Conservation (phyloP, 1,140 invertebrate species). For the Mycetomoellerius zeteki region DNA sequence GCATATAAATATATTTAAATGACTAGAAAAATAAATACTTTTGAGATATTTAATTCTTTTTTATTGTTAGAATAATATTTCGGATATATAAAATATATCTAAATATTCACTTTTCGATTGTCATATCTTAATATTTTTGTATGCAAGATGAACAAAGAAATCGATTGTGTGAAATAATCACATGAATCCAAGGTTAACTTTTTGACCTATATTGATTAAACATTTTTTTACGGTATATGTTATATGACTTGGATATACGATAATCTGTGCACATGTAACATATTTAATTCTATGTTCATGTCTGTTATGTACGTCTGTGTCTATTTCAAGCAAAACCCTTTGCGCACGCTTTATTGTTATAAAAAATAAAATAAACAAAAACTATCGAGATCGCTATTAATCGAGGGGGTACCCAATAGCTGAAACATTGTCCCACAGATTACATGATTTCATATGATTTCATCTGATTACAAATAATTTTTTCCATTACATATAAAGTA, state of each 20-base stretch:
- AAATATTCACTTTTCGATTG: slow-evolving; percentile 14
- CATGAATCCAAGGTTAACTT: slow-evolving; percentile 4
- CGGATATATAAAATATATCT: neutral
- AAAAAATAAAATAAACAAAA: slow-evolving; percentile 5
- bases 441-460: too few relatives aligned
- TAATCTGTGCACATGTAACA: neutral
- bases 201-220: slow-evolving; percentile 25
- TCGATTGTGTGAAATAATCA: slow-evolving; percentile 31
- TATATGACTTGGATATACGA: slow-evolving; percentile 7
- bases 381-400: slow-evolving; percentile 36
- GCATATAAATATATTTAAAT: slow-evolving; percentile 3
- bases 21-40: slow-evolving; percentile 8
- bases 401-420: too few relatives aligned
- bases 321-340: neutral
- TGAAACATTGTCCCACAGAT: too few relatives aligned
- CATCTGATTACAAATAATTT: too few relatives aligned
- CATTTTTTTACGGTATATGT: slow-evolving; percentile 24
- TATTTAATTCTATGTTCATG: slow-evolving; percentile 1
- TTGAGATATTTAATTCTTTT: neutral
- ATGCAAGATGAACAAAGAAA: neutral
- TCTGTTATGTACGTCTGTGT: neutral
- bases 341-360: neutral
- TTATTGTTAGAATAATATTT: slow-evolving; percentile 34
- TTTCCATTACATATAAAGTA: too few relatives aligned
- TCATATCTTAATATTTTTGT: slow-evolving; percentile 16